phyloP scores from a whole-genome alignment of 2,113 vertebrate genomes.

The Takifugu flavidus region DNA sequence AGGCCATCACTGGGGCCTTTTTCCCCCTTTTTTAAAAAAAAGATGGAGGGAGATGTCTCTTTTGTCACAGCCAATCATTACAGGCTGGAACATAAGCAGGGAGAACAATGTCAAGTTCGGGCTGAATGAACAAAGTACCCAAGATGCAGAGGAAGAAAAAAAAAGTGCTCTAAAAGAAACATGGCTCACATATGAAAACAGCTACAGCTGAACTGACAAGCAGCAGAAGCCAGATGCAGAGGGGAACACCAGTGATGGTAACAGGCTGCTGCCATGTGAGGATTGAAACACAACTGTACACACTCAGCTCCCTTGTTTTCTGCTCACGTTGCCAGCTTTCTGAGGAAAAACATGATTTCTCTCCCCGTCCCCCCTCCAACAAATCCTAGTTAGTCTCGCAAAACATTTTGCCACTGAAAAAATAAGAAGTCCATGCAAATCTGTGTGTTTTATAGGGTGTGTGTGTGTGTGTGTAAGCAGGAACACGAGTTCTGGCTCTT shows the following conservation, averaged over 20 bases:
- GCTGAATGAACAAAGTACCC: constrained; percentile 68
- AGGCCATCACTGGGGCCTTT: constrained; percentile 44
- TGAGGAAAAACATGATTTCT: constrained; percentile 49
- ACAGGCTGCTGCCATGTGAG: constrained; percentile 63
- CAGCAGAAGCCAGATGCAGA: constrained; percentile 53
- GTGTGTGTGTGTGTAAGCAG: constrained; percentile 43
- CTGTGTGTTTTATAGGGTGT: constrained; percentile 28
- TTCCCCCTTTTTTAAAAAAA: constrained; percentile 39
- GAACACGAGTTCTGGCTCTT: constrained; percentile 49
- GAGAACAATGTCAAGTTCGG: constrained; percentile 70
- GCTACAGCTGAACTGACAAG: constrained; percentile 57
- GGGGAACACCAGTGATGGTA: constrained; percentile 50
- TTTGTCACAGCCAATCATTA: constrained; percentile 73
- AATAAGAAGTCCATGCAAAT: constrained; percentile 30
- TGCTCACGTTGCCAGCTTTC: constrained; percentile 43
- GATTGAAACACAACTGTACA: constrained; percentile 54
- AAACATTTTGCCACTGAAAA: constrained; percentile 40
- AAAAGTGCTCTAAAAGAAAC: constrained; percentile 61
- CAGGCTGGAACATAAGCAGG: constrained; percentile 54
- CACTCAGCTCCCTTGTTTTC: constrained; percentile 50
- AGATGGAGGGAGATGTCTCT: constrained; percentile 59
- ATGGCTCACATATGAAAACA: constrained; percentile 63
- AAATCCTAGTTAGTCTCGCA: constrained; percentile 38
- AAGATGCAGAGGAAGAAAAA: constrained; percentile 50
- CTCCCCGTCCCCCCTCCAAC: constrained; percentile 24